A percentile compares a stretch with the other conserved stretches of the same genome.
phyloP scores from a whole-genome alignment of 2,888 invertebrate genomes.

The Dryomyza anilis region DNA sequence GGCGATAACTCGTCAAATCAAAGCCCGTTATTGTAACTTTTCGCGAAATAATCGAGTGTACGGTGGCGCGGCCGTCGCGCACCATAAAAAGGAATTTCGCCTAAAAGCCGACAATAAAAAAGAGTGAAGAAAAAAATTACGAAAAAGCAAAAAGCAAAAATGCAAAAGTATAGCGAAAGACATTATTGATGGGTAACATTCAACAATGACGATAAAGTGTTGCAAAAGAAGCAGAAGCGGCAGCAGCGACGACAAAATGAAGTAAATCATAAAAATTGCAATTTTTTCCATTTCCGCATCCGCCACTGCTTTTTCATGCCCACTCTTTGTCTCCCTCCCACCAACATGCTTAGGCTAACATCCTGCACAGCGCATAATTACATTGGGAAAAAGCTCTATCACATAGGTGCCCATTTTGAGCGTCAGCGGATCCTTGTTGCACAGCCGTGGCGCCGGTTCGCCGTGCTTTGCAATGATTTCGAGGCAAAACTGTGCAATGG shows the following conservation, averaged over 20 bases:
- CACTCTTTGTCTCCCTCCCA: not conserved
- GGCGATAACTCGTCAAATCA: slow-evolving; percentile 90
- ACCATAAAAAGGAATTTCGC: slow-evolving; percentile 98
- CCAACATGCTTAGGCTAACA: not conserved
- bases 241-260: not conserved
- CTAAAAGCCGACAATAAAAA: slow-evolving; percentile 39
- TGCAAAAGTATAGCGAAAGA: not conserved
- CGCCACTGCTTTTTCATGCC: not conserved
- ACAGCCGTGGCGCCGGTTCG: slow-evolving; percentile 89
- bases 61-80: slow-evolving; percentile 96
- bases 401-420: slow-evolving; percentile 96
- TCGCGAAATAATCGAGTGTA: slow-evolving; percentile 96
- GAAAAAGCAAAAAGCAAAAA: not conserved
- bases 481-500: slow-evolving; percentile 94
- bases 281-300: not conserved
- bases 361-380: slow-evolving; percentile 37
- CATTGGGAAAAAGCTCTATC: slow-evolving; percentile 91
- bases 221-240: not conserved
- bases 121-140: not conserved
- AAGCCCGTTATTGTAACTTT: slow-evolving; percentile 84
- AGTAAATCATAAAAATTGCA: slow-evolving; percentile 4
- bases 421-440: slow-evolving; percentile 99
- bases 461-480: slow-evolving; percentile 97
- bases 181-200: too few species aligned
- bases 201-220: not conserved